phyloP scores from a whole-genome alignment of 2,113 vertebrate genomes.

The Pyxicephalus adspersus region DNA sequence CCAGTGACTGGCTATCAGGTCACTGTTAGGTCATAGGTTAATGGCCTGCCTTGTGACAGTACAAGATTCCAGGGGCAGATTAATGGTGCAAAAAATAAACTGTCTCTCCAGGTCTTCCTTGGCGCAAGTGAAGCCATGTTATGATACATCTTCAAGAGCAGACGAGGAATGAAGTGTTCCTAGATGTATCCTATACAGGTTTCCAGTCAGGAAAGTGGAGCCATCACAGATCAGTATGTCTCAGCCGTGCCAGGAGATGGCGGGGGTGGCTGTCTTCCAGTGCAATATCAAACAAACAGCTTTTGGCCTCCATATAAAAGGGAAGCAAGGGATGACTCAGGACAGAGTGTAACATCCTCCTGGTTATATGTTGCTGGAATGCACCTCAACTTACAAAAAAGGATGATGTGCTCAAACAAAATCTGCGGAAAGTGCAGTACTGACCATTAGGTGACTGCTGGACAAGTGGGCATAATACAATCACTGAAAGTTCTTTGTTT shows the following conservation, averaged over 20 bases:
- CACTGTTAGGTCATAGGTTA: constrained; percentile 38
- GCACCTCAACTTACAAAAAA: constrained; percentile 14
- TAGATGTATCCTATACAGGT: constrained; percentile 39
- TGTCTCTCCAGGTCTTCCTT: constrained; percentile 36
- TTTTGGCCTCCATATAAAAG: constrained; percentile 48
- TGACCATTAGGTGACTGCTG: too few relatives aligned
- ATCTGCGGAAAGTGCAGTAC: too few relatives aligned
- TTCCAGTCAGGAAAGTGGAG: background rate
- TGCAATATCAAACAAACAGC: constrained; percentile 19
- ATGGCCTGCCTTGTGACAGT: background rate
- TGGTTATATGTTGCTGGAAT: constrained; percentile 33
- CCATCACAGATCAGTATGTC: constrained; percentile 20
- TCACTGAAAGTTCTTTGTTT: too few relatives aligned
- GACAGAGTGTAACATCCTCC: background rate
- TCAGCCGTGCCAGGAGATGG: constrained; percentile 31
- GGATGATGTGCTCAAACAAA: too few relatives aligned
- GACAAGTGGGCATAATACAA: too few relatives aligned
- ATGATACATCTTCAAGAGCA: constrained; percentile 38
- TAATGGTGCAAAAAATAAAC: constrained; percentile 50
- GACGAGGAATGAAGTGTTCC: constrained; percentile 40
- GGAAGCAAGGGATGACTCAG: constrained; percentile 7
- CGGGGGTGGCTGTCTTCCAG: background rate
- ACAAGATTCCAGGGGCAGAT: constrained; percentile 26
- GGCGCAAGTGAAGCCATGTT: constrained; percentile 39
- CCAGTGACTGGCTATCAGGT: constrained; percentile 52